phyloP scores from a whole-genome alignment of 2,888 invertebrate genomes.

The Phymatocera aterrima region DNA sequence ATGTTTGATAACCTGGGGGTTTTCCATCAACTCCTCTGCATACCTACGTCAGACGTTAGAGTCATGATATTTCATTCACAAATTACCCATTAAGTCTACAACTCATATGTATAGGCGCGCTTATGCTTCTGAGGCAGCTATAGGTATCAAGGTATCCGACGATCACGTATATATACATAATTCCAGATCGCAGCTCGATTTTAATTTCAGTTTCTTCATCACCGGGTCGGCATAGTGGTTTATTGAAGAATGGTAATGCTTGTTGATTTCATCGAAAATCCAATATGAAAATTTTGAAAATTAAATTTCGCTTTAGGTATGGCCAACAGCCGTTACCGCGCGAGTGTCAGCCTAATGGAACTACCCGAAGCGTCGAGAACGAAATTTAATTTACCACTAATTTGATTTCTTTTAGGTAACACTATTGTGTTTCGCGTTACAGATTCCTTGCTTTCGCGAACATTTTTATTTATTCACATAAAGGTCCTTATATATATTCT shows the following conservation, averaged over 20 bases:
- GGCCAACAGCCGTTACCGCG: constrained; percentile 3
- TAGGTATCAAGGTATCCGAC: background rate
- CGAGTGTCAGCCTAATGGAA: background rate
- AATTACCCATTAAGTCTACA: background rate
- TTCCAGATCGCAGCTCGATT: background rate
- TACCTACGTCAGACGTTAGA: background rate
- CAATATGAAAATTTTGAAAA: background rate
- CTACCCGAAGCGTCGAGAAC: background rate
- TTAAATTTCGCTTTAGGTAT: background rate
- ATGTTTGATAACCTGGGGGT: background rate
- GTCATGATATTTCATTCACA: constrained; percentile 5
- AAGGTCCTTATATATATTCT: background rate
- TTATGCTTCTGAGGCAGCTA: too few relatives aligned
- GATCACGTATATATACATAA: constrained; percentile 6
- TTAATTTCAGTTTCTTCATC: constrained; percentile 15
- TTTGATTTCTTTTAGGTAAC: background rate
- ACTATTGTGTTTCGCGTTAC: background rate
- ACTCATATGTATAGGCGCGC: background rate
- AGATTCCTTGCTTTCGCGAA: background rate
- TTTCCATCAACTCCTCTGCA: background rate
- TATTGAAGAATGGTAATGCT: constrained; percentile 1
- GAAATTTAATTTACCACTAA: constrained; percentile 1
- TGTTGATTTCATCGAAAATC: constrained; percentile 10
- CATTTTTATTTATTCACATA: background rate
- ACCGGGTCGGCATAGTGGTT: background rate